These are phyloP conservation scores for Salvelinus fontinalis DNA, from an alignment of 2,113 vertebrate genomes.

Conservation along the genomic window DNA sequence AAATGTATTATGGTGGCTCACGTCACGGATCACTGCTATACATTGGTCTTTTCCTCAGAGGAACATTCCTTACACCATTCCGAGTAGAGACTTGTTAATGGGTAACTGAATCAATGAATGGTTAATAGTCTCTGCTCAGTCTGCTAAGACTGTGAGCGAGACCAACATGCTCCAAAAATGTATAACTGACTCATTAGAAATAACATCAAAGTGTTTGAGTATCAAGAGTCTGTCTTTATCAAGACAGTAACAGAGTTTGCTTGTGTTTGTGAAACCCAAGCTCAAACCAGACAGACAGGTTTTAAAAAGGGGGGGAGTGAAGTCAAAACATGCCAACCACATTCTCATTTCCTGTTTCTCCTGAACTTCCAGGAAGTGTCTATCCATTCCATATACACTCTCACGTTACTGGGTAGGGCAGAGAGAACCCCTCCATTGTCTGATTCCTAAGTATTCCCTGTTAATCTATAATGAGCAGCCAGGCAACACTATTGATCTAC, in stretches of 20 bases:
- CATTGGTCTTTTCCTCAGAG: not conserved
- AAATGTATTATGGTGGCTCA: constrained; percentile 6
- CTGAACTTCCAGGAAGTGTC: not conserved
- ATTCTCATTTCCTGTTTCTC: constrained; percentile 21
- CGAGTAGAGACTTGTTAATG: constrained; percentile 45
- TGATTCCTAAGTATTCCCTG: not conserved
- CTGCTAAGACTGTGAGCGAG: not conserved
- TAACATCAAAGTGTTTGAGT: not conserved
- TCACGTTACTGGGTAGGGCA: not conserved
- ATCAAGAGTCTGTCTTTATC: not conserved
- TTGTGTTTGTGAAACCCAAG: constrained; percentile 49
- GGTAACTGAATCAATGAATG: constrained; percentile 30
- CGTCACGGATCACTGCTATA: constrained; percentile 10
- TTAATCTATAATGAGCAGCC: not conserved
- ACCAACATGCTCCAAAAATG: no score
- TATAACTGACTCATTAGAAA: not conserved
- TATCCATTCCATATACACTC: not conserved
- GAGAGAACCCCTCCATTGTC: not conserved
- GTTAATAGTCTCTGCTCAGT: not conserved
- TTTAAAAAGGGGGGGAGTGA: constrained; percentile 46
- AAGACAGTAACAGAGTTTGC: constrained; percentile 10
- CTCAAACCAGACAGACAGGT: constrained; percentile 70
- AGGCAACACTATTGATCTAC: not conserved
- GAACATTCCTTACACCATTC: constrained; percentile 31
- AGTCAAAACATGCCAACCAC: constrained; percentile 1